Evolutionary conservation across 2,113 vertebrate species (phyloP).

Genomic region (Peromyscus californicus): DNA sequence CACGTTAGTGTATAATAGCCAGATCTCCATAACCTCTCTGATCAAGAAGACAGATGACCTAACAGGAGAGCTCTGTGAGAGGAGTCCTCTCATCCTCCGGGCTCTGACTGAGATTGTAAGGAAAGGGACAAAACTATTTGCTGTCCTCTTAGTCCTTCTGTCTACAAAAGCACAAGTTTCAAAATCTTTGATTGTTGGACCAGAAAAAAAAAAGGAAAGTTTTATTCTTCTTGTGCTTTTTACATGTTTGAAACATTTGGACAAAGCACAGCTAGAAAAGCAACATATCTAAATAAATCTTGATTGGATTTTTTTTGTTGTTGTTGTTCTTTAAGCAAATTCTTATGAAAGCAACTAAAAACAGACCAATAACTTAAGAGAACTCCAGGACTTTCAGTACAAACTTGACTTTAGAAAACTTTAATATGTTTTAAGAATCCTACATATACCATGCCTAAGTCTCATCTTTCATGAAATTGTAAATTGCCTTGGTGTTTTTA

Average conservation of each 20-base stretch:
- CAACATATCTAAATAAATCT: background rate
- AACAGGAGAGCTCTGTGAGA: rapidly evolving
- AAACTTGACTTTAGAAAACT: background rate
- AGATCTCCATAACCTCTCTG: background rate
- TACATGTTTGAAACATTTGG: background rate
- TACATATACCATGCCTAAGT: background rate
- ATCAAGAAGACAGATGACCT: background rate
- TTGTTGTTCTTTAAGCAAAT: background rate
- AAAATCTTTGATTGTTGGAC: background rate
- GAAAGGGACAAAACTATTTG: background rate
- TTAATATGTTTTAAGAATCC: background rate
- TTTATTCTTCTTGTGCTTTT: too few species aligned
- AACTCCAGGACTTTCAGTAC: background rate
- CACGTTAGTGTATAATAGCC: too few species aligned
- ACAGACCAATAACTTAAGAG: background rate
- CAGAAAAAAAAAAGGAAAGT: background rate
- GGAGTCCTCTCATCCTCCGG: background rate
- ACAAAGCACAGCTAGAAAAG: background rate
- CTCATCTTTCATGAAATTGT: background rate
- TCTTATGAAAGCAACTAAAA: background rate
- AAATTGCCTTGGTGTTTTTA: background rate
- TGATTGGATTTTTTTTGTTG: background rate
- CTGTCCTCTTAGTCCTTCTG: background rate
- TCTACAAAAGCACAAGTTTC: background rate
- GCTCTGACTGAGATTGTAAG: background rate